Percentiles rank a stretch among this genome's conserved stretches.
These are phyloP conservation scores for Diploscapter pachys DNA, from an alignment of 1,140 invertebrate species.

Conservation along the genomic window DNA sequence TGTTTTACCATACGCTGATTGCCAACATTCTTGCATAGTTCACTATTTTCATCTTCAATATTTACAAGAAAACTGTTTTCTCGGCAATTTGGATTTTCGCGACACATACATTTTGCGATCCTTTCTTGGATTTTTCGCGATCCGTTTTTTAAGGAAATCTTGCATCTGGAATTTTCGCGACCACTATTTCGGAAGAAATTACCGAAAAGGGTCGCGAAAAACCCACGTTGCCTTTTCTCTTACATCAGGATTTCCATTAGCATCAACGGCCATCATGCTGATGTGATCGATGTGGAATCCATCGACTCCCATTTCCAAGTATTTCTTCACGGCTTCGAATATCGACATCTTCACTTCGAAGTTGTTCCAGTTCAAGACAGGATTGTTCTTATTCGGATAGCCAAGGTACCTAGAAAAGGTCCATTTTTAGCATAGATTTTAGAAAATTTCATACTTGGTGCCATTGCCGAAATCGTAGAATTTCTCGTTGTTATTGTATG, in stretches of 20 bases:
- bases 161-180: no score
- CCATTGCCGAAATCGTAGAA: constrained; percentile 15
- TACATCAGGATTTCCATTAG: constrained; percentile 24
- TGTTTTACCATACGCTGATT: no score
- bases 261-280: constrained; percentile 23
- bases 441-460: constrained; percentile 4
- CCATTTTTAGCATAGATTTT: not conserved
- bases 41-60: no score
- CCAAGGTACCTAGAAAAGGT: constrained; percentile 20
- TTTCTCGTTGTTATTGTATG: constrained; percentile 11
- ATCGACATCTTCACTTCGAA: constrained; percentile 24
- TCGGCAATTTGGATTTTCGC: no score
- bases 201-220: not conserved
- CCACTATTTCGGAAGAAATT: no score
- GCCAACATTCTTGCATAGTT: no score
- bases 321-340: constrained; percentile 30
- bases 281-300: constrained; percentile 39
- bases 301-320: constrained; percentile 34
- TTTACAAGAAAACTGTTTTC: no score
- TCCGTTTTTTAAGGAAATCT: no score
- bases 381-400: constrained; percentile 19
- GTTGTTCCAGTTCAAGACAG: constrained; percentile 38
- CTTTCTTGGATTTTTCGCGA: no score
- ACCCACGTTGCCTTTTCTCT: not conserved
- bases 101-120: no score